Evolutionary conservation across 2,888 invertebrate species (phyloP).

Genomic region (Lasioglossum malachurum): DNA sequence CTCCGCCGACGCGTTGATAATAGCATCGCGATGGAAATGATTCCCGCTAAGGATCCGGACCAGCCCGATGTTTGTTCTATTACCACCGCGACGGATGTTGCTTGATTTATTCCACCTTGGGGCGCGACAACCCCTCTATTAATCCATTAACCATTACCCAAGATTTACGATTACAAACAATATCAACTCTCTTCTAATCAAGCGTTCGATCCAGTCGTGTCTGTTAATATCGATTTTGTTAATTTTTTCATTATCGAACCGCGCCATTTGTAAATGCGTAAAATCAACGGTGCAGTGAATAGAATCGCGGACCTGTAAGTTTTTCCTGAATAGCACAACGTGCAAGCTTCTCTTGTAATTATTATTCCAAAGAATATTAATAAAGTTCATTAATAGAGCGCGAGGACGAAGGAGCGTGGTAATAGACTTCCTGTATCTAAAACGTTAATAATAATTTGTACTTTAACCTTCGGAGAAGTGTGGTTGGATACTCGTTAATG

Average conservation of each 20-base stretch:
- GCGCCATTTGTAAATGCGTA: background rate
- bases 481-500: background rate
- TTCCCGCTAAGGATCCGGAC: background rate
- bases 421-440: background rate
- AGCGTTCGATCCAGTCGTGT: too few relatives aligned
- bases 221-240: too few relatives aligned
- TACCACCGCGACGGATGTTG: background rate
- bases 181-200: too few relatives aligned
- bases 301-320: background rate
- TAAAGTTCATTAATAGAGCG: background rate
- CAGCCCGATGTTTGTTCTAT: background rate
- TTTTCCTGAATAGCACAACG: background rate
- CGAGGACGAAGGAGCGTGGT: background rate
- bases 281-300: background rate
- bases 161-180: too few relatives aligned
- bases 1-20: background rate
- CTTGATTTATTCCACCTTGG: background rate
- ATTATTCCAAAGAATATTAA: background rate
- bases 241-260: background rate
- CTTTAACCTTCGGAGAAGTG: background rate
- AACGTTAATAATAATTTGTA: background rate
- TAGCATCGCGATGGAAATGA: slow-evolving; percentile 4
- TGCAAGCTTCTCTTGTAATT: background rate
- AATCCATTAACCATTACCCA: background rate
- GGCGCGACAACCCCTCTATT: background rate